These are phyloP conservation scores for Chlorodrepanis virens DNA, from an alignment of 2,113 vertebrate species.

Conservation along the genomic window DNA sequence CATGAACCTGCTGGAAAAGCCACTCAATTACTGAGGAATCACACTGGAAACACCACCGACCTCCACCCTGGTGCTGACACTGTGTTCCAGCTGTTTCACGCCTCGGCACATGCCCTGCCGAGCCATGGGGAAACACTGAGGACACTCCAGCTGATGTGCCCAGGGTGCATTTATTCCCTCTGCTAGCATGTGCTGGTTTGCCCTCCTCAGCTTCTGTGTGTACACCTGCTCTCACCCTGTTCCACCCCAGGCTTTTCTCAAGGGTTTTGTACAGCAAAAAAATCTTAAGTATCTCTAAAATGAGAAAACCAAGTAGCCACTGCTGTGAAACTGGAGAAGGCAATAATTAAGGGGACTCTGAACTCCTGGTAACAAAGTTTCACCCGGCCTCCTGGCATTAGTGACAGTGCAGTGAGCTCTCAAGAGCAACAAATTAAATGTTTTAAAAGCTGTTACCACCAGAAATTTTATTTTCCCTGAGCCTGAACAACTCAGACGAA, in stretches of 20 bases:
- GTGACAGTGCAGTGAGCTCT: rapidly evolving
- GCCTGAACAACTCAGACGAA: rapidly evolving
- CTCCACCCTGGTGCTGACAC: background rate
- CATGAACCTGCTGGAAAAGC: background rate
- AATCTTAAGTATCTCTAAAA: background rate
- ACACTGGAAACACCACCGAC: background rate
- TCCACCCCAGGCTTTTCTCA: background rate
- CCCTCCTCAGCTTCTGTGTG: background rate
- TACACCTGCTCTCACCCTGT: background rate
- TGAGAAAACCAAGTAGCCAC: background rate
- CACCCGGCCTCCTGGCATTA: background rate
- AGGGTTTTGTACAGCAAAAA: background rate
- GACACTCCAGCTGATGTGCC: background rate
- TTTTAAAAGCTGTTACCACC: background rate
- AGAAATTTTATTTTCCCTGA: background rate
- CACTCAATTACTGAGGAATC: background rate
- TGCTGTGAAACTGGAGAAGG: background rate
- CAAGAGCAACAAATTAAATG: background rate
- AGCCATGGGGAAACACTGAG: rapidly evolving
- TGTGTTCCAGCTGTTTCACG: background rate
- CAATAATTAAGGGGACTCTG: background rate
- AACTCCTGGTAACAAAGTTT: background rate
- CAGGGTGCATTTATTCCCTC: background rate
- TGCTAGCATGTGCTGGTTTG: rapidly evolving
- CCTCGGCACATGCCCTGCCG: rapidly evolving